These are phyloP conservation scores for Agonopterix alstromeriana DNA, from an alignment of 2,888 invertebrate genomes.

Conservation along the genomic window DNA sequence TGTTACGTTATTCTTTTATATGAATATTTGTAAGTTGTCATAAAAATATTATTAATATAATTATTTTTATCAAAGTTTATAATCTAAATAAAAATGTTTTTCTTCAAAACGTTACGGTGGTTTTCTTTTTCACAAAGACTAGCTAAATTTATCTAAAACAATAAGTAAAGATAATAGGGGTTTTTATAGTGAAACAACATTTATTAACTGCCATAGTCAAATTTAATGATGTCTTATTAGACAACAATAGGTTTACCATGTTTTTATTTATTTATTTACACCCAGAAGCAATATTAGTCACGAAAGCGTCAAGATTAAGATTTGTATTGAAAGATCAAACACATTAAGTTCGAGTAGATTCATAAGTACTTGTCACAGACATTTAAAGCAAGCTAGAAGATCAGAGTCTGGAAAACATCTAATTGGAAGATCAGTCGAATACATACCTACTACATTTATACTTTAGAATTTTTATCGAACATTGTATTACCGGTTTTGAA, in stretches of 20 bases:
- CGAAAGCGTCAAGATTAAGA: conserved; percentile 38
- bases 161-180: too few relatives aligned
- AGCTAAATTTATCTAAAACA: too few relatives aligned
- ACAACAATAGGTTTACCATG: conserved; percentile 33
- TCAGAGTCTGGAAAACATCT: conserved; percentile 30
- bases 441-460: neutral
- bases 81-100: conserved; percentile 78
- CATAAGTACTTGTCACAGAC: conserved; percentile 16
- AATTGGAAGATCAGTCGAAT: conserved; percentile 53
- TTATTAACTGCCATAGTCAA: conserved; percentile 11
- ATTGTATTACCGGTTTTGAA: too few relatives aligned
- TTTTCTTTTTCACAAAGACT: conserved; percentile 1
- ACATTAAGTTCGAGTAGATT: neutral
- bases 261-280: conserved; percentile 29
- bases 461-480: too few relatives aligned
- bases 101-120: conserved; percentile 57
- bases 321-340: conserved; percentile 10
- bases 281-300: conserved; percentile 37
- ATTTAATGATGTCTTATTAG: conserved; percentile 24
- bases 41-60: conserved; percentile 77
- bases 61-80: conserved; percentile 79
- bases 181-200: conserved; percentile 4
- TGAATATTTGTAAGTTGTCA: conserved; percentile 76
- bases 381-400: conserved; percentile 31
- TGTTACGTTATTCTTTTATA: conserved; percentile 77